Conservation (phyloP, 2,113 vertebrate genomes). For the Brachyhypopomus occidentalis region DNA sequence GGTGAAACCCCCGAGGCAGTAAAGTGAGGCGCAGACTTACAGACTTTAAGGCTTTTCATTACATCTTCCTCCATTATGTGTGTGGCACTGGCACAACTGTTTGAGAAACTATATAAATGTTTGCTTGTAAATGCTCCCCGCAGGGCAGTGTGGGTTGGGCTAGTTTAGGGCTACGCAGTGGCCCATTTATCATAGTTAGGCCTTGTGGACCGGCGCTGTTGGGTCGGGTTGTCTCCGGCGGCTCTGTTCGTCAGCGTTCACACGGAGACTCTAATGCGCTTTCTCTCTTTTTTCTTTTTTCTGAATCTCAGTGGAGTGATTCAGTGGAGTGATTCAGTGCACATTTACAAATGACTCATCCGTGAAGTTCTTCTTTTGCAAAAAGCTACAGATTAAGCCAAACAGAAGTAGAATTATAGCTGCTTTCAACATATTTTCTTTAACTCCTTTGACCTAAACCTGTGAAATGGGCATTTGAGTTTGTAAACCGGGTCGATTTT, state of each 20-base stretch:
- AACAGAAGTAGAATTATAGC: not conserved
- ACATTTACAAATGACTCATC: not conserved
- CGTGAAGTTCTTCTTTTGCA: not conserved
- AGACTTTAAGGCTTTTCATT: too few relatives aligned
- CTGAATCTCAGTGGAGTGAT: too few relatives aligned
- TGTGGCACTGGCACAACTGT: too few relatives aligned
- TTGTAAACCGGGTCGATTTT: too few relatives aligned
- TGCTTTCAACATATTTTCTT: too few relatives aligned
- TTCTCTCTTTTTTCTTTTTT: not conserved
- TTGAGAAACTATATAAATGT: not conserved
- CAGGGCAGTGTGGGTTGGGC: not conserved
- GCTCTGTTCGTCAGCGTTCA: not conserved
- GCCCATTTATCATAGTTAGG: slow-evolving; percentile 26
- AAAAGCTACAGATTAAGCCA: not conserved
- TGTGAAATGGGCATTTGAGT: too few relatives aligned
- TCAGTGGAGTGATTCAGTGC: not conserved
- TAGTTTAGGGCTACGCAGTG: not conserved
- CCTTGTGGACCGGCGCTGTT: slow-evolving; percentile 12
- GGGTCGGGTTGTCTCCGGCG: not conserved
- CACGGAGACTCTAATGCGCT: not conserved
- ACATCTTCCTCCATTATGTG: too few relatives aligned
- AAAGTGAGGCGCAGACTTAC: too few relatives aligned
- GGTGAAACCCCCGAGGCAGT: too few relatives aligned
- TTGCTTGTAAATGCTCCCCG: not conserved
- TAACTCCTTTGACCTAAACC: too few relatives aligned